phyloP scores from a whole-genome alignment of 92 coral and sea anemone genomes.

The Umimayanthus chanpuru region DNA sequence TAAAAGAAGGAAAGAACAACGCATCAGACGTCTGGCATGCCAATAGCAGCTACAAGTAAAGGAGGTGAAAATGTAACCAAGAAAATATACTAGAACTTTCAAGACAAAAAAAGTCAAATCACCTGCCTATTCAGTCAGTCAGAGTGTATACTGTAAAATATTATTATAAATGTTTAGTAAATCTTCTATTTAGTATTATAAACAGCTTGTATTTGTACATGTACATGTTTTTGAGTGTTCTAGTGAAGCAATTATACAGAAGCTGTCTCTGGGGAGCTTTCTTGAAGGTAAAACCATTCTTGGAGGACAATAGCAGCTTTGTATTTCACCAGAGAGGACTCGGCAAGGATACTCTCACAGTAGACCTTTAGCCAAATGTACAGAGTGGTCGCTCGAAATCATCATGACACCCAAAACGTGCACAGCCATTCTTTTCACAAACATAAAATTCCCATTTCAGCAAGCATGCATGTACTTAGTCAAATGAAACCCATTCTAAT shows the following conservation, averaged over 20 bases:
- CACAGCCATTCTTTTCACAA: not conserved
- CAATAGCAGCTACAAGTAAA: not conserved
- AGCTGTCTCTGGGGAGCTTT: not conserved
- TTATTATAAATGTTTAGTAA: no score
- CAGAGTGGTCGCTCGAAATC: not conserved
- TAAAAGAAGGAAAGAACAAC: no score
- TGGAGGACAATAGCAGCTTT: not conserved
- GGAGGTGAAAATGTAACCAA: not conserved
- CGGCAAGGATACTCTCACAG: not conserved
- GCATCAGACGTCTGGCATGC: no score
- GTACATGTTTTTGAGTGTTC: no score
- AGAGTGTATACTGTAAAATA: not conserved
- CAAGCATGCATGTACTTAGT: not conserved
- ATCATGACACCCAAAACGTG: no score
- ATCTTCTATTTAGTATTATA: no score
- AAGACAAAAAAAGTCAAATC: not conserved
- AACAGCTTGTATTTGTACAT: not conserved
- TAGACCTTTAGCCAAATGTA: not conserved
- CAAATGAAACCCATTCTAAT: constrained; percentile 8
- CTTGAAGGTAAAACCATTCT: not conserved
- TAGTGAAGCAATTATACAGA: not conserved
- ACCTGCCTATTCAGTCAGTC: not conserved
- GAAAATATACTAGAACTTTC: not conserved
- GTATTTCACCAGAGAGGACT: not conserved
- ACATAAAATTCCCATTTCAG: not conserved